Conservation (phyloP, 1,140 invertebrate species). For the Euwallacea similis region DNA sequence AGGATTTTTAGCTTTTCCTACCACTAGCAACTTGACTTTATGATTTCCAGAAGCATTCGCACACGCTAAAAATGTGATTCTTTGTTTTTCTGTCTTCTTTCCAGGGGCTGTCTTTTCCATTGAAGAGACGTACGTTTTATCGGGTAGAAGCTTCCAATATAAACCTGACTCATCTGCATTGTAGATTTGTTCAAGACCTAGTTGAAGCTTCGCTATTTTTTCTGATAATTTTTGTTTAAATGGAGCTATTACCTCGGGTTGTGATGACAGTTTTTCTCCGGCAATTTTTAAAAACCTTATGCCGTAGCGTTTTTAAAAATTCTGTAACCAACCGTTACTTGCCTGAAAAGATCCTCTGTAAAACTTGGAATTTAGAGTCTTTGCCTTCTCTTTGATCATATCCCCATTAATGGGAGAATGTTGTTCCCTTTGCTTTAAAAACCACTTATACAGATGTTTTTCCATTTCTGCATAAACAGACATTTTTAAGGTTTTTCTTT, state of each 20-base stretch:
- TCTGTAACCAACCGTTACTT: slow-evolving; percentile 3
- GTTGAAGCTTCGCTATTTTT: slow-evolving; percentile 6
- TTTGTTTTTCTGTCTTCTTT: slow-evolving; percentile 41
- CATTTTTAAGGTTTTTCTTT: slow-evolving; percentile 9
- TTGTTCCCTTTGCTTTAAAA: slow-evolving; percentile 12
- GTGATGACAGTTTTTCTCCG: slow-evolving; percentile 6
- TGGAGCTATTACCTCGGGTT: slow-evolving; percentile 1
- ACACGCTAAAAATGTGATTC: slow-evolving; percentile 49
- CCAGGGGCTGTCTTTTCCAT: slow-evolving; percentile 27
- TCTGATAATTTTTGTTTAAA: slow-evolving; percentile 5
- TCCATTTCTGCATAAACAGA: slow-evolving; percentile 4
- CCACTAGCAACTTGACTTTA: slow-evolving; percentile 23
- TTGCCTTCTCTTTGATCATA: neutral
- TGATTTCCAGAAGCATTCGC: slow-evolving; percentile 49
- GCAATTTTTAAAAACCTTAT: slow-evolving; percentile 12
- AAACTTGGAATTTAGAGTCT: neutral
- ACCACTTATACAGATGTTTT: slow-evolving; percentile 8
- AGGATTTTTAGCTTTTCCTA: slow-evolving; percentile 50
- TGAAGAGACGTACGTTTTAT: slow-evolving; percentile 12
- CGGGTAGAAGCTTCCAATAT: slow-evolving; percentile 30
- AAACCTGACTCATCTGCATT: slow-evolving; percentile 34
- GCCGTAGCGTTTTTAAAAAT: slow-evolving; percentile 1
- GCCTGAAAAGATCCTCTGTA: slow-evolving; percentile 1
- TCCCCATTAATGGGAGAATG: neutral
- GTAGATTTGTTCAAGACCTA: slow-evolving; percentile 31